Base-by-base conservation (phyloP, 2,888 invertebrate species). In the Leptura quadrifasciata region DNA sequence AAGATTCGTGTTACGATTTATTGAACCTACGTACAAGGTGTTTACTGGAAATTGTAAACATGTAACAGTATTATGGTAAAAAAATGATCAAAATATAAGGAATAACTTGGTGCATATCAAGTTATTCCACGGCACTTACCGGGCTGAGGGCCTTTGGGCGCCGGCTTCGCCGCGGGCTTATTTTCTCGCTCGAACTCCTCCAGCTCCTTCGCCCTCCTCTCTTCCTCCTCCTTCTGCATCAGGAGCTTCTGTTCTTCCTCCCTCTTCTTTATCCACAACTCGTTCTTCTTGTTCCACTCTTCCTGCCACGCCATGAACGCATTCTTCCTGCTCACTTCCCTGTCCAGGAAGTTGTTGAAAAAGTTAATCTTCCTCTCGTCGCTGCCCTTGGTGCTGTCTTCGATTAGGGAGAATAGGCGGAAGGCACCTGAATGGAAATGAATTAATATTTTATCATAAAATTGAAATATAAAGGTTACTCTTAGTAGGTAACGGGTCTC, bases 281-380 rank as follows among this genome's bases (percentile, higher is more conserved):
- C 89, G 67, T 90, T 89, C 58, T 90, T 86, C 27, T 90, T 82
- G 15, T 88, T 90, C 91, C 94, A 94, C 24, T 90, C 87, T 0
- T 90, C 87, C 88, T 94, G 93, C 94, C 94, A 95, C 2, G 84
- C 82, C 58, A 88, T 85, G 82, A 92, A 92, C 54, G 89, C 89
- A 39, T 87, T 85, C 88, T 91, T 92, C 10, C 92, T 89, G 74
- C 88, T 88, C 17, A 92, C 81, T 86, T 94, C 92, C 77, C 92
- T 89, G 61, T 90, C 86, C 69, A 93, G 86, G 85, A 92, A 91
- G 0, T 81, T 84, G 0, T 82, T 84, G 80, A 90, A 86, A 84
- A 91, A 85, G 79, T 85, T 82, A 84, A 81, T 80, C 60, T 81
- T 77, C 10, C 83, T 74, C 20, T 84, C 80, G 35, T 85, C 82